A percentile compares a stretch with the other conserved stretches of the same genome.
Evolutionary conservation across 2,113 vertebrate genomes (phyloP).

Genomic region (Delphinapterus leucas): DNA sequence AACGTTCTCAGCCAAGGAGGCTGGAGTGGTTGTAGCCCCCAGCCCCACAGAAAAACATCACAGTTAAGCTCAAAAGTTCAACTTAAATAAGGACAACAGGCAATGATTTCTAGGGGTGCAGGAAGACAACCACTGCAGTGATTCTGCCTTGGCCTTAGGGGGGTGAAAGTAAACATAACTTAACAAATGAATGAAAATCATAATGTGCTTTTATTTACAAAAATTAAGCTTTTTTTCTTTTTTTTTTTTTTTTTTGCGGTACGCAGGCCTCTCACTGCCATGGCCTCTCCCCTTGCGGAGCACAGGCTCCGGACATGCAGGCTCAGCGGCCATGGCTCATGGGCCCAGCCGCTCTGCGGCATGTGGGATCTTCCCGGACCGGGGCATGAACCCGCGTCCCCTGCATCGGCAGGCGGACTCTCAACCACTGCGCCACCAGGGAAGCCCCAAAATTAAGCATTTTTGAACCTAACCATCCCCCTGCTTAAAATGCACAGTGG

Average conservation of each 20-base stretch:
- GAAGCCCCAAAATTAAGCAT: background rate
- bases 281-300: too few relatives aligned
- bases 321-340: too few relatives aligned
- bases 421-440: too few relatives aligned
- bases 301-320: too few relatives aligned
- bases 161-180: background rate
- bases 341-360: too few relatives aligned
- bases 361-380: too few relatives aligned
- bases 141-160: background rate
- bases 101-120: background rate
- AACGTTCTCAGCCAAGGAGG: background rate
- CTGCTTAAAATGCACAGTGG: background rate
- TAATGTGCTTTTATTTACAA: background rate
- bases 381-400: too few relatives aligned
- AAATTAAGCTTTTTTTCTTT: too few relatives aligned
- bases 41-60: background rate
- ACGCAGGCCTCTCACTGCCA: fast-evolving
- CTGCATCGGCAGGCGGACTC: too few relatives aligned
- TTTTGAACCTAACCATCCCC: background rate
- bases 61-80: background rate
- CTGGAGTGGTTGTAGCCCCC: background rate
- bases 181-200: background rate
- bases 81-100: background rate
- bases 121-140: background rate
- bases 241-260: too few relatives aligned